Evolutionary conservation across 2,888 invertebrate genomes (phyloP).

Genomic region (Xanthia togata): DNA sequence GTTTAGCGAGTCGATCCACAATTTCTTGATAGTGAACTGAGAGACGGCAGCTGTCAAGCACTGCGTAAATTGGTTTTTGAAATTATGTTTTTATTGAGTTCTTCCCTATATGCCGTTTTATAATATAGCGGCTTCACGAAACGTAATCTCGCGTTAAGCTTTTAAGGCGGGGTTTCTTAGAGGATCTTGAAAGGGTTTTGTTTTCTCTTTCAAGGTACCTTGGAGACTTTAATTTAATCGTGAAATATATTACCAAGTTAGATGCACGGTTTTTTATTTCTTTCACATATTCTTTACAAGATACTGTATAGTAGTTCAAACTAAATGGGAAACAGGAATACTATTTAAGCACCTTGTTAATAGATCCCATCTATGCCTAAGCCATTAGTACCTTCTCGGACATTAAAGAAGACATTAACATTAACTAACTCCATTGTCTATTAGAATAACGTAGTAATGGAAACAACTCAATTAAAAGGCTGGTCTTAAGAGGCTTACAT

Average conservation of each 20-base stretch:
- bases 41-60: conserved; percentile 65
- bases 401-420: conserved; percentile 26
- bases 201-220: conserved; percentile 32
- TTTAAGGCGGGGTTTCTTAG: conserved; percentile 21
- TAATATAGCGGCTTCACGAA: background rate
- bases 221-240: conserved; percentile 23
- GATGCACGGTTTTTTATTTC: conserved; percentile 15
- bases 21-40: conserved; percentile 72
- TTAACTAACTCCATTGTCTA: conserved; percentile 32
- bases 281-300: background rate
- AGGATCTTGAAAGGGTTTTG: conserved; percentile 36
- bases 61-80: conserved; percentile 68
- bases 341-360: background rate
- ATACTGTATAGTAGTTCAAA: background rate
- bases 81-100: conserved; percentile 60
- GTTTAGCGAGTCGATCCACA: conserved; percentile 71
- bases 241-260: conserved; percentile 32
- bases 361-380: background rate
- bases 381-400: background rate
- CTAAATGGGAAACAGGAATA: background rate
- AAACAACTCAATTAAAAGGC: conserved; percentile 53
- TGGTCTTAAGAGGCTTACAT: conserved; percentile 16
- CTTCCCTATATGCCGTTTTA: conserved; percentile 14
- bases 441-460: conserved; percentile 19
- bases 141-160: conserved; percentile 32